Evolutionary conservation across 2,888 invertebrate genomes (phyloP), one percentile per base, ranked within the genome.

Genomic region (Drosophila diplacantha): DNA sequence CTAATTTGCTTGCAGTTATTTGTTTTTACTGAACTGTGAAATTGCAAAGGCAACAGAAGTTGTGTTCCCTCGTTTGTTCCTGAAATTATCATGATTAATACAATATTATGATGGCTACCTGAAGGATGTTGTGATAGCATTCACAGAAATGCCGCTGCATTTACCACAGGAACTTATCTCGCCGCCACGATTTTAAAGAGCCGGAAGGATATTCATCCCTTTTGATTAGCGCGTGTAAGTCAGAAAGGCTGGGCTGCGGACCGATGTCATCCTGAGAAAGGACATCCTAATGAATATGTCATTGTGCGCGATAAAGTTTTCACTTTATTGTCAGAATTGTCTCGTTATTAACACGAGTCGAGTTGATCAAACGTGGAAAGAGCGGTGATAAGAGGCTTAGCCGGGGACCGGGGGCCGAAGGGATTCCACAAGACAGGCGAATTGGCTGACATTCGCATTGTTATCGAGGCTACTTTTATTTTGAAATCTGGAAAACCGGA

Each of bases 241-340:
- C 64, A 35, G 56, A 14, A 34, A 43, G 54, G 32, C 49, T 20
- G 47, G 5, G 39, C 29, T 55, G 47, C 16, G 24, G 56, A 64
- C 64, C 65, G 64, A 64, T 60, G 69, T 70, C 70, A 70, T 55
- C 53, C 59, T 70, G 70, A 70, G 60, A 69, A 69, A 69, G 69
- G 70, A 64, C 69, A 65, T 52, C 59, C 68, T 56, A 70, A 70
- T 64, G 64, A 69, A 70, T 65, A 70, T 69, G 69, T 70, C 70
- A 69, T 43, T 59, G 53, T 52, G 55, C 56, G 41, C 59, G 59
- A 69, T 69, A 70, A 70, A 64, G 60, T 56, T 69, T 69, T 69
- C 47, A 59, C 69, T 69, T 69, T 59, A 69, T 59, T 69, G 64
- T 69, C 55, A 39, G 47, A 69, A 59, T 56, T 69, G 64, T 64